Conservation (phyloP, 2,888 invertebrate genomes). For the Brachyptera risi region DNA sequence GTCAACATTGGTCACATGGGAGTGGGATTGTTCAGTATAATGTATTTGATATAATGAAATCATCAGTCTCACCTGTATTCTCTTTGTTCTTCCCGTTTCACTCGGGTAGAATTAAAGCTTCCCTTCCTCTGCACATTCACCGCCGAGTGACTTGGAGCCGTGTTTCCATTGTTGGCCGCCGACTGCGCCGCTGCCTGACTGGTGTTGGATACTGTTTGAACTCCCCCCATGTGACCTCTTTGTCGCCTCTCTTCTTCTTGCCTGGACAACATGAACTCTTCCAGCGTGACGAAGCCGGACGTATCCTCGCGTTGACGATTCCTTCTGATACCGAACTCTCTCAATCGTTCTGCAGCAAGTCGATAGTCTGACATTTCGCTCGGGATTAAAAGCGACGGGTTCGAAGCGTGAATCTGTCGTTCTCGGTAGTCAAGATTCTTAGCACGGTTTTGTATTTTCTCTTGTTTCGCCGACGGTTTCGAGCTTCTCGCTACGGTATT, state of each 20-base stretch:
- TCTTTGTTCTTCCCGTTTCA: neutral
- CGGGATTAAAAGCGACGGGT: constrained; percentile 29
- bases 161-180: constrained; percentile 31
- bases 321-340: constrained; percentile 29
- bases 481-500: neutral
- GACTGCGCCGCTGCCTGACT: constrained; percentile 45
- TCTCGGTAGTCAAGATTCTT: constrained; percentile 5
- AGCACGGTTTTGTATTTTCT: neutral
- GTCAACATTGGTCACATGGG: too few species aligned
- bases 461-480: neutral
- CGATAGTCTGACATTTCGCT: constrained; percentile 30
- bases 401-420: constrained; percentile 28
- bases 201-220: constrained; percentile 12
- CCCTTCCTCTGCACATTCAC: constrained; percentile 40
- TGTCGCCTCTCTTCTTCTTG: constrained; percentile 67
- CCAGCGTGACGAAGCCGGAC: constrained; percentile 67
- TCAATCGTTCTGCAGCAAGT: constrained; percentile 30
- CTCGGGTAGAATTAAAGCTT: constrained; percentile 39
- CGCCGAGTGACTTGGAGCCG: constrained; percentile 36
- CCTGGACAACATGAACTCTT: constrained; percentile 73
- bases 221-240: constrained; percentile 20
- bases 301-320: constrained; percentile 52
- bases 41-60: too few species aligned
- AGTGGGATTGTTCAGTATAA: too few species aligned
- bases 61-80: constrained; percentile 7